Evolutionary conservation across 2,797 vertebrate species (phyloP).

Genomic region (Gymnodraco acuticeps): DNA sequence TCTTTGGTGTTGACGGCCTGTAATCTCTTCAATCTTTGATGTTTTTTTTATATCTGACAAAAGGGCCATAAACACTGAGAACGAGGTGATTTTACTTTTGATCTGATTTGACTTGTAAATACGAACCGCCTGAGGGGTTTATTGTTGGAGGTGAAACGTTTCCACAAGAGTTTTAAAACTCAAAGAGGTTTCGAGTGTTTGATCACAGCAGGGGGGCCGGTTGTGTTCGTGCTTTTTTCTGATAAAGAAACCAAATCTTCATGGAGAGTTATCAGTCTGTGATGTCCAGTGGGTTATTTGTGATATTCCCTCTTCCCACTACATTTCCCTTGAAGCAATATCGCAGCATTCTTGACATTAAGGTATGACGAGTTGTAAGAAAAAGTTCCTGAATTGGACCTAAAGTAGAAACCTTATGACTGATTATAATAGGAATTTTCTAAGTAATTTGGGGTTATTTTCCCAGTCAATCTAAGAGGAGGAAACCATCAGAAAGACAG

Average conservation of each 20-base stretch:
- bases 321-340: not conserved
- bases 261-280: constrained; percentile 18
- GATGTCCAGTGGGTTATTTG: constrained; percentile 6
- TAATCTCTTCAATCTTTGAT: constrained; percentile 37
- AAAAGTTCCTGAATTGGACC: not conserved
- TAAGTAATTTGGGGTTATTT: constrained; percentile 32
- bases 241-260: constrained; percentile 22
- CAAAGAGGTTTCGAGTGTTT: constrained; percentile 43
- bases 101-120: constrained; percentile 57
- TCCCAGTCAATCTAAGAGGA: constrained; percentile 13
- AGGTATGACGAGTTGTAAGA: not conserved
- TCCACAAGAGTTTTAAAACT: constrained; percentile 32
- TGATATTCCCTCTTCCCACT: not conserved
- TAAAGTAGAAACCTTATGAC: not conserved
- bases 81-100: constrained; percentile 32
- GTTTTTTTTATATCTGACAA: constrained; percentile 27
- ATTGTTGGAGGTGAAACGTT: constrained; percentile 34
- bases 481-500: constrained; percentile 1
- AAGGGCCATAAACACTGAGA: constrained; percentile 24
- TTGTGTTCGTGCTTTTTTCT: constrained; percentile 24
- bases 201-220: constrained; percentile 42
- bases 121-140: constrained; percentile 15
- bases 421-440: constrained; percentile 25
- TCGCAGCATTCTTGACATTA: not conserved
- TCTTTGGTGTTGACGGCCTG: constrained; percentile 11